Evolutionary conservation across 2,797 vertebrate species (phyloP), one percentile per base, ranked within the genome.

Genomic region (Spinibarbus caldwelli): DNA sequence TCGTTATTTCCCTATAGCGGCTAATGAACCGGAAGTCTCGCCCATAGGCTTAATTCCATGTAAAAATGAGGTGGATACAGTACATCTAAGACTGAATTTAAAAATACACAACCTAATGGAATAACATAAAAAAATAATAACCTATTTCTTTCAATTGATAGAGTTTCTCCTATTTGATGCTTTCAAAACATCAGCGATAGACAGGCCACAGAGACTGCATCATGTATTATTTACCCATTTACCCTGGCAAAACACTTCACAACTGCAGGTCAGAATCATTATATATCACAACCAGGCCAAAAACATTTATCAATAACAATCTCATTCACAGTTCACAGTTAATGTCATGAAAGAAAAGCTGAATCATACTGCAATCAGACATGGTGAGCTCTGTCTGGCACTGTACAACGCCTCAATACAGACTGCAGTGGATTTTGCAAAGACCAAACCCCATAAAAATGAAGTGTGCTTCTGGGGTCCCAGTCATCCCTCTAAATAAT

Each of bases 401-500:
- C 78, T 47, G 6, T 6, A 66, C 29, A 11, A 49, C 26, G 62
- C 43, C 21, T 80, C 43, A 66, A 31, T 66, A n/a, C 41, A 80
- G 45, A 8, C 38, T 21, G 29, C 38, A 79, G 62, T 79, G n/a
- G n/a, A 67, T 67, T 29, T 68, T 45, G 6, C 2, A 11, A 34
- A 77, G 34, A 26, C 11, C 21, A 80, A 68, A 80, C 12, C 31
- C 43, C 59, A 80, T 68, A 80, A 68, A 80, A 80, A 68, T 68
- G 21, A 80, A 80, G 64, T 67, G 43, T 52, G 45, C 64, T 67
- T 34, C 36, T 57, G 52, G 67, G 52, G 29, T 12, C 17, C 14
- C 3, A 71, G 77, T 80, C 83, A 72, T 62, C 29, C 52, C 49
- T 80, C 78, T 68, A 38, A 80, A 80, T 80, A 68, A 80, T 80